phyloP scores from a whole-genome alignment of 2,797 vertebrate species.

The Anomalospiza imberbis region DNA sequence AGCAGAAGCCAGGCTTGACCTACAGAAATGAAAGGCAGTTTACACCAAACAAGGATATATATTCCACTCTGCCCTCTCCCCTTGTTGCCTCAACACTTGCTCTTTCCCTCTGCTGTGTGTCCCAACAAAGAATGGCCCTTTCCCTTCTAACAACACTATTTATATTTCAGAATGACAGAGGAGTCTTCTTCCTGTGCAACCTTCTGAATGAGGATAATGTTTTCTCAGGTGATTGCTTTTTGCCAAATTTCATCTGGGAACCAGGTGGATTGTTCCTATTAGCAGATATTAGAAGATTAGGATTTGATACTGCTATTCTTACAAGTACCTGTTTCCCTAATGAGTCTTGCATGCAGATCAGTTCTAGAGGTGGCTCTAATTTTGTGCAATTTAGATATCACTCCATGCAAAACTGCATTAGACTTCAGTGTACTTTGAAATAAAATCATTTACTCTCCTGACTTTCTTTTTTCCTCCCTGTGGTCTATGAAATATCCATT shows the following conservation, averaged over 20 bases:
- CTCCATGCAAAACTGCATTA: neutral
- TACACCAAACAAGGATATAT: neutral
- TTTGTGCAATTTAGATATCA: neutral
- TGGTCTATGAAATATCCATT: constrained; percentile 54
- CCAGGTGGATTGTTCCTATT: neutral
- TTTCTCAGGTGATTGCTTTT: neutral
- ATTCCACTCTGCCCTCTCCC: neutral
- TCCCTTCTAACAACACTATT: neutral
- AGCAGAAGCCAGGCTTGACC: neutral
- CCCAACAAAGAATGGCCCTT: neutral
- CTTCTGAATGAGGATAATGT: neutral
- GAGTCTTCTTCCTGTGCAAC: neutral
- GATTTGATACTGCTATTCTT: neutral
- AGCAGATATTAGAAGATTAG: neutral
- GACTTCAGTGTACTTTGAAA: constrained; percentile 37
- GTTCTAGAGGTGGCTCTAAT: neutral
- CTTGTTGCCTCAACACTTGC: neutral
- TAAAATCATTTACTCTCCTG: constrained; percentile 17
- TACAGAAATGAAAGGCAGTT: neutral
- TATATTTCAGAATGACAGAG: neutral
- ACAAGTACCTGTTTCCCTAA: neutral
- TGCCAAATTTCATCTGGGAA: neutral
- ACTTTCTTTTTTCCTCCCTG: constrained; percentile 19
- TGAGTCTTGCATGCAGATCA: neutral
- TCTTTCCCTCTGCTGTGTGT: neutral